Percentiles rank a stretch among this genome's conserved stretches.
phyloP scores from a whole-genome alignment of 2,113 vertebrate species.

The Tenrec ecaudatus region DNA sequence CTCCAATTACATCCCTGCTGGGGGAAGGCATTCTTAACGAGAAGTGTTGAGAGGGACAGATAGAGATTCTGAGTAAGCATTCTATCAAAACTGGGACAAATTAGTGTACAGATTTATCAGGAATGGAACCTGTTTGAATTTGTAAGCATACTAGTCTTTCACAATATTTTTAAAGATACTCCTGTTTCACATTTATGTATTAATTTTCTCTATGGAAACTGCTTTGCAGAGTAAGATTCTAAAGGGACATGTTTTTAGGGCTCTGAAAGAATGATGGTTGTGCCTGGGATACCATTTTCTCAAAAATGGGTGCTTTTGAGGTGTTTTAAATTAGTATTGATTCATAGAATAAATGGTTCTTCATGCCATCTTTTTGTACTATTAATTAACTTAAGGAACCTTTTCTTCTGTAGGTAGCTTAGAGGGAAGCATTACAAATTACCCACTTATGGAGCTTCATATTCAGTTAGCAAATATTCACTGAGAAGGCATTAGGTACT shows the following conservation, averaged over 20 bases:
- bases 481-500: not conserved
- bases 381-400: conserved; percentile 59
- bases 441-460: not conserved
- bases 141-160: not conserved
- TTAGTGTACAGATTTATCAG: not conserved
- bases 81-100: not conserved
- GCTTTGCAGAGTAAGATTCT: conserved; percentile 25
- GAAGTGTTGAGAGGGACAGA: not conserved
- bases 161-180: conserved; percentile 51
- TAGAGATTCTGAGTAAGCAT: not conserved
- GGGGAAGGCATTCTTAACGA: not conserved
- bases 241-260: conserved; percentile 32
- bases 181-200: conserved; percentile 40
- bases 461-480: conserved; percentile 27
- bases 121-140: not conserved
- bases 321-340: conserved; percentile 51
- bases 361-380: conserved; percentile 35
- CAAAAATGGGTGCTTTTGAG: conserved; percentile 38
- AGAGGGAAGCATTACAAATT: conserved; percentile 30
- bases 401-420: conserved; percentile 6
- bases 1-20: not conserved
- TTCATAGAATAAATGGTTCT: conserved; percentile 9
- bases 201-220: conserved; percentile 21
- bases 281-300: conserved; percentile 22
- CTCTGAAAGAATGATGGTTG: conserved; percentile 11